phyloP scores from a whole-genome alignment of 2,888 invertebrate species.

The Cloeon dipterum region DNA sequence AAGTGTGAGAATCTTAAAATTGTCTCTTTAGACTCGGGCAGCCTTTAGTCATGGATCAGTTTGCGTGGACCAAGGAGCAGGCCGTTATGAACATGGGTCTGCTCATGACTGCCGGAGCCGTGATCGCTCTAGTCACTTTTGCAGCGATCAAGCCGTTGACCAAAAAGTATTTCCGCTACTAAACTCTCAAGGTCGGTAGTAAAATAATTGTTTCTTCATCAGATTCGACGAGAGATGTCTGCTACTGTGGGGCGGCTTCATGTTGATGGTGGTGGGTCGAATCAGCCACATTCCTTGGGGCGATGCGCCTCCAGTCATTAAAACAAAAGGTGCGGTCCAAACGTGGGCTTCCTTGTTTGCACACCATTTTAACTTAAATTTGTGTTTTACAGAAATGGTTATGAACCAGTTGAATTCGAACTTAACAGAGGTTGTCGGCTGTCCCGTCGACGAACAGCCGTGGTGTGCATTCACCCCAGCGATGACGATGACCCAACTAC shows the following conservation, averaged over 20 bases:
- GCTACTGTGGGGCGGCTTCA: constrained; percentile 65
- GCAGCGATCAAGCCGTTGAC: constrained; percentile 39
- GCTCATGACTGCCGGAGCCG: constrained; percentile 54
- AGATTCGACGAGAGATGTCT: constrained; percentile 49
- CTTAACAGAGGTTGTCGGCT: constrained; percentile 38
- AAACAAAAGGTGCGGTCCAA: too few species aligned
- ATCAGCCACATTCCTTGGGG: constrained; percentile 57
- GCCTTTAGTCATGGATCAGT: constrained; percentile 70
- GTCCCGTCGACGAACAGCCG: constrained; percentile 37
- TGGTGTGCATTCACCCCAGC: constrained; percentile 56
- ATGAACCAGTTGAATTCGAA: too few species aligned
- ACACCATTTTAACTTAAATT: too few species aligned
- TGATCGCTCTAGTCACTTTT: constrained; percentile 53
- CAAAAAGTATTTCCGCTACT: constrained; percentile 19
- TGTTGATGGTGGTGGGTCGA: constrained; percentile 52
- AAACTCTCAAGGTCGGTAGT: too few species aligned
- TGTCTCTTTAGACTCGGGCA: constrained; percentile 36
- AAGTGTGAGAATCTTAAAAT: neutral
- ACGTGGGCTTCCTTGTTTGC: too few species aligned
- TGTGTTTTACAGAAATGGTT: too few species aligned
- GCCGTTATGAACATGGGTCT: constrained; percentile 63
- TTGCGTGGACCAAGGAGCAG: constrained; percentile 57
- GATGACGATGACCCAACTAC: constrained; percentile 46
- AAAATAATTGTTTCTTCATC: neutral
- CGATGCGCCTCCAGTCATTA: constrained; percentile 25